These are phyloP conservation scores for Hyposmocoma kahamanoa DNA, from an alignment of 1,140 invertebrate genomes.

Conservation along the genomic window DNA sequence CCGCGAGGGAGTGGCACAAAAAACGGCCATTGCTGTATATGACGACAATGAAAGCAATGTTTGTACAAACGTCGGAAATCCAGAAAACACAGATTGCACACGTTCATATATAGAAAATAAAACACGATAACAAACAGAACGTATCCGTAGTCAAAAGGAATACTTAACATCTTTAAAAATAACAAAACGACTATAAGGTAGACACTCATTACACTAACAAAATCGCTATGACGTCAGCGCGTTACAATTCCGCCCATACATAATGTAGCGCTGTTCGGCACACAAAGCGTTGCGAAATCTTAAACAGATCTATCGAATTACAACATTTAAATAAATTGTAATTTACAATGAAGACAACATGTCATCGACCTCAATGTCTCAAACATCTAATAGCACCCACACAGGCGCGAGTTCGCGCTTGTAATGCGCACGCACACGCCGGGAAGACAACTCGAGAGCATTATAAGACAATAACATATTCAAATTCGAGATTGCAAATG, in stretches of 20 bases:
- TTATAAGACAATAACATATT: constrained; percentile 24
- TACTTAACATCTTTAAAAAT: too few species aligned
- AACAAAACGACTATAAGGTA: too few species aligned
- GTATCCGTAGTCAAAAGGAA: too few species aligned
- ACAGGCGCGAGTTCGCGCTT: constrained; percentile 10
- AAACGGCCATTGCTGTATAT: too few species aligned
- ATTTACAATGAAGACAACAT: constrained; percentile 52
- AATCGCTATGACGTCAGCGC: not conserved
- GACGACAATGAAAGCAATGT: too few species aligned
- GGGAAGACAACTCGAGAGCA: not conserved
- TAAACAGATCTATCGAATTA: constrained; percentile 46
- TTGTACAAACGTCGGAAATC: too few species aligned
- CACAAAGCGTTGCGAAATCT: constrained; percentile 22
- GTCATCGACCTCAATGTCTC: constrained; percentile 46
- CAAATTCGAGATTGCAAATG: constrained; percentile 48
- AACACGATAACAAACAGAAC: too few species aligned
- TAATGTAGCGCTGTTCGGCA: not conserved
- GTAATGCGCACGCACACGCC: not conserved
- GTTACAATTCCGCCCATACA: not conserved
- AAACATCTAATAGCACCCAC: constrained; percentile 37
- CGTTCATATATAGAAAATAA: too few species aligned
- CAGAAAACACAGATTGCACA: too few species aligned
- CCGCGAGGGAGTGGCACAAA: too few species aligned
- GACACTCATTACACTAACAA: too few species aligned
- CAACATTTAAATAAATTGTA: constrained; percentile 60